Percentiles rank a stretch among this genome's conserved stretches.
Conservation (phyloP, 1,140 invertebrate genomes). For the Tetramorium alpestre region DNA sequence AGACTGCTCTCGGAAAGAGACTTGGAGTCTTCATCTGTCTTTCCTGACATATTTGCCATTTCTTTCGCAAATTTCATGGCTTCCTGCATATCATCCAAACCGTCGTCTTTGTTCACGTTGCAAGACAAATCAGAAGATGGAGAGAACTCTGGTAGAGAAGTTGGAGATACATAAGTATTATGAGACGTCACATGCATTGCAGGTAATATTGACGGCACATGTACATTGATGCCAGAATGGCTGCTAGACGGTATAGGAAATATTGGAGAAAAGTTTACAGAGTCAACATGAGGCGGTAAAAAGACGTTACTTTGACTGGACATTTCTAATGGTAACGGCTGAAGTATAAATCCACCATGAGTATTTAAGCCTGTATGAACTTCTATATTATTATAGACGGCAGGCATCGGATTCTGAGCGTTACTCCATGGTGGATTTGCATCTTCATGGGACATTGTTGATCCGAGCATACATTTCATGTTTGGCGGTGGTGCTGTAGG, state of each 20-base stretch:
- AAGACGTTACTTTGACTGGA: slow-evolving; percentile 46
- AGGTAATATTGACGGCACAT: slow-evolving; percentile 9
- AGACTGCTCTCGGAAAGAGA: background rate
- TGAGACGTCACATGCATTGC: background rate
- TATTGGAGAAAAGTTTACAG: slow-evolving; percentile 6
- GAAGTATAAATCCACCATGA: slow-evolving; percentile 53
- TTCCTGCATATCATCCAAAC: slow-evolving; percentile 81
- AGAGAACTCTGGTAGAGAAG: slow-evolving; percentile 29
- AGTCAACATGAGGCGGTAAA: slow-evolving; percentile 50
- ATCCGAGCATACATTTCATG: slow-evolving; percentile 17
- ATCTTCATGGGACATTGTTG: background rate
- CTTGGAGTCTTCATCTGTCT: background rate
- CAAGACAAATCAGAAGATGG: background rate
- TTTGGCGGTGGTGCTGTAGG: slow-evolving; percentile 59
- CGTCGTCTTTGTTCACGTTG: slow-evolving; percentile 72
- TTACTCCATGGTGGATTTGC: slow-evolving; percentile 12
- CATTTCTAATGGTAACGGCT: slow-evolving; percentile 60
- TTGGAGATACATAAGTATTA: slow-evolving; percentile 30
- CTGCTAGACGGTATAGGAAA: background rate
- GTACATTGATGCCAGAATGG: background rate
- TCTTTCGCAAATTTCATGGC: slow-evolving; percentile 82
- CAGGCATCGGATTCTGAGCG: slow-evolving; percentile 13
- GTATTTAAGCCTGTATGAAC: slow-evolving; percentile 26
- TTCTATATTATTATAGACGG: slow-evolving; percentile 4
- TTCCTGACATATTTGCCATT: slow-evolving; percentile 78